Evolutionary conservation across 2,113 vertebrate genomes (phyloP).

Genomic region (Grammomys dolichurus): DNA sequence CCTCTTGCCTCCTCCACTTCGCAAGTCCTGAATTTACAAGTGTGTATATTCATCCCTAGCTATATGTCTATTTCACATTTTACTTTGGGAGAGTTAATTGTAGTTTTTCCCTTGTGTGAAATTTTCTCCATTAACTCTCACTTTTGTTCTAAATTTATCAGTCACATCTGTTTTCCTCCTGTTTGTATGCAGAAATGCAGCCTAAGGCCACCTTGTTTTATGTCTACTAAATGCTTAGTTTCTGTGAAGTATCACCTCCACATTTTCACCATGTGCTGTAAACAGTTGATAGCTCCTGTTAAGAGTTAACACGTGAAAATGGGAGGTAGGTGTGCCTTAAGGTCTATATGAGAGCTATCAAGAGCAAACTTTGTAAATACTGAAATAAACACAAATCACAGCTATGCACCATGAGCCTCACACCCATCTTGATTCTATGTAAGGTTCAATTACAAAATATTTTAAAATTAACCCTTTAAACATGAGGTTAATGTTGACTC

Average conservation of each 20-base stretch:
- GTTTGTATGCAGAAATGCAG: neutral
- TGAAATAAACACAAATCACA: neutral
- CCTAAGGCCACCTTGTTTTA: neutral
- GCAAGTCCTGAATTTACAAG: neutral
- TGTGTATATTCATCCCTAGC: neutral
- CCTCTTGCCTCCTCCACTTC: neutral
- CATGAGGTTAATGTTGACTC: neutral
- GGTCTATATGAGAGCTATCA: neutral
- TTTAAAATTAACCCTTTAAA: neutral
- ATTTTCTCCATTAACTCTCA: neutral
- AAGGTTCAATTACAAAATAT: neutral
- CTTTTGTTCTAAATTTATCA: neutral
- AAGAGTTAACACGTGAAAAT: neutral
- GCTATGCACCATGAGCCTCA: neutral
- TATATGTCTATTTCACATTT: neutral
- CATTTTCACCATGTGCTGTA: neutral
- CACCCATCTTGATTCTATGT: neutral
- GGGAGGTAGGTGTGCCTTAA: neutral
- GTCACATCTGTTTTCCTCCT: neutral
- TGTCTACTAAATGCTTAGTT: neutral
- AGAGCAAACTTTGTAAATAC: neutral
- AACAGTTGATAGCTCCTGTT: neutral
- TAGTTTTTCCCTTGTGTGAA: neutral
- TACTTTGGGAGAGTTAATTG: neutral
- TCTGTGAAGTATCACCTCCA: neutral